These are phyloP conservation scores for Brachionus plicatilis DNA, from an alignment of 1,140 invertebrate species.

Conservation along the genomic window DNA sequence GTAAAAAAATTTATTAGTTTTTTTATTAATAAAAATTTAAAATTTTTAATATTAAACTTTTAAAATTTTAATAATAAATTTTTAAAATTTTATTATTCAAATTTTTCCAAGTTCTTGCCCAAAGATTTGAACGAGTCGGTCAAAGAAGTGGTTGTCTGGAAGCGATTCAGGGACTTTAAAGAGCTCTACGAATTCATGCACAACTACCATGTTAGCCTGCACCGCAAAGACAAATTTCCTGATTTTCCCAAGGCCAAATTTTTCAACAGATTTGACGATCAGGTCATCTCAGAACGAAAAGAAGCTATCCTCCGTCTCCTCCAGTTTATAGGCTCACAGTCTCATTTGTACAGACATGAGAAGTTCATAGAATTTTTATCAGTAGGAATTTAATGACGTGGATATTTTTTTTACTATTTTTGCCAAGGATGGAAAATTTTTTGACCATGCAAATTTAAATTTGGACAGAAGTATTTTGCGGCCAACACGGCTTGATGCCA, in stretches of 20 bases:
- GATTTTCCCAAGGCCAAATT: slow-evolving; percentile 28
- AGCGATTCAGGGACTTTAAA: slow-evolving; percentile 25
- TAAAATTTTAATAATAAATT: too few relatives aligned
- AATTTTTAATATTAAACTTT: neutral
- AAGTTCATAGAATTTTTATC: slow-evolving; percentile 39
- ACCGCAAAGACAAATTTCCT: slow-evolving; percentile 35
- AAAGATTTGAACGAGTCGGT: slow-evolving; percentile 31
- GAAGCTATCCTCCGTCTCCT: neutral
- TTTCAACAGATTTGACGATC: slow-evolving; percentile 24
- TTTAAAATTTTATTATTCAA: neutral
- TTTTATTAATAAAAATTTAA: too few relatives aligned
- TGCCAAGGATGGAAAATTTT: slow-evolving; percentile 14
- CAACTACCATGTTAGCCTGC: slow-evolving; percentile 9
- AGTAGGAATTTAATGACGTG: neutral
- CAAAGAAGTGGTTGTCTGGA: slow-evolving; percentile 32
- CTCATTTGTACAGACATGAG: slow-evolving; percentile 24
- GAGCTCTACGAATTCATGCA: neutral
- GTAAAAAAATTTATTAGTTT: neutral
- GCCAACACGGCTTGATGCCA: neutral
- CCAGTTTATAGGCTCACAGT: slow-evolving; percentile 29
- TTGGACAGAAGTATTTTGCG: neutral
- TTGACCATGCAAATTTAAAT: neutral
- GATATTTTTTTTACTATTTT: neutral
- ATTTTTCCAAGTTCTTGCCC: neutral
- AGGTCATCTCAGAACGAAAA: neutral